Evolutionary conservation across 2,888 invertebrate species (phyloP).

Genomic region (Calameuta idolon): DNA sequence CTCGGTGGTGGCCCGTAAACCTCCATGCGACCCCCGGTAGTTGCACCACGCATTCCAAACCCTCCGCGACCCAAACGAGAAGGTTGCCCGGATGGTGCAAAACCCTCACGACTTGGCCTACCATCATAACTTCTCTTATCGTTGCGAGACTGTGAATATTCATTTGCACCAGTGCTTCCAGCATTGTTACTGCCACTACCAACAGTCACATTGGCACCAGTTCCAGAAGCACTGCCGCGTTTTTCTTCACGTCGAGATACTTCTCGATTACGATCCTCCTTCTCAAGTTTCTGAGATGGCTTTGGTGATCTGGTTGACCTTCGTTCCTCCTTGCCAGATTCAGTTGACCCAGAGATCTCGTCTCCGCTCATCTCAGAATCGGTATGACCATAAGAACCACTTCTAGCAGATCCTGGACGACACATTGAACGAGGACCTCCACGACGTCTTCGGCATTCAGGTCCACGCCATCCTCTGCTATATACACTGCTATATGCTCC

Average conservation of each 20-base stretch:
- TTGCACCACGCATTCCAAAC: constrained; percentile 68
- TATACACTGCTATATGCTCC: constrained; percentile 62
- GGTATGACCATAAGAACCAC: constrained; percentile 71
- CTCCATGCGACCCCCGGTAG: constrained; percentile 74
- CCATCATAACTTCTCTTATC: constrained; percentile 51
- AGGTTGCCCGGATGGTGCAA: constrained; percentile 90
- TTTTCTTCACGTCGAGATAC: constrained; percentile 57
- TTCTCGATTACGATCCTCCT: constrained; percentile 74
- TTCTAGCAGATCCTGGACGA: constrained; percentile 61
- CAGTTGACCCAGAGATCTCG: constrained; percentile 72
- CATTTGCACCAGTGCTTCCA: constrained; percentile 18
- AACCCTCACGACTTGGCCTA: constrained; percentile 73
- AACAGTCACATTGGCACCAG: background rate
- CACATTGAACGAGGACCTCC: constrained; percentile 60
- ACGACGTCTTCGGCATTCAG: constrained; percentile 65
- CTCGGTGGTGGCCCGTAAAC: constrained; percentile 86
- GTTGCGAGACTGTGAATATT: constrained; percentile 45
- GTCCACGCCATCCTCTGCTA: constrained; percentile 68
- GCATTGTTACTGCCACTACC: background rate
- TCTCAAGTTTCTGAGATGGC: constrained; percentile 69
- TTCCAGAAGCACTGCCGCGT: constrained; percentile 19
- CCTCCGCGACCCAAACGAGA: constrained; percentile 85
- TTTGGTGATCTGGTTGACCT: constrained; percentile 70
- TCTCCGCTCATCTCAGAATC: constrained; percentile 84
- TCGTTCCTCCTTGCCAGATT: constrained; percentile 72